Conservation (phyloP, 2,888 invertebrate species). For the Synergus umbraculus region DNA sequence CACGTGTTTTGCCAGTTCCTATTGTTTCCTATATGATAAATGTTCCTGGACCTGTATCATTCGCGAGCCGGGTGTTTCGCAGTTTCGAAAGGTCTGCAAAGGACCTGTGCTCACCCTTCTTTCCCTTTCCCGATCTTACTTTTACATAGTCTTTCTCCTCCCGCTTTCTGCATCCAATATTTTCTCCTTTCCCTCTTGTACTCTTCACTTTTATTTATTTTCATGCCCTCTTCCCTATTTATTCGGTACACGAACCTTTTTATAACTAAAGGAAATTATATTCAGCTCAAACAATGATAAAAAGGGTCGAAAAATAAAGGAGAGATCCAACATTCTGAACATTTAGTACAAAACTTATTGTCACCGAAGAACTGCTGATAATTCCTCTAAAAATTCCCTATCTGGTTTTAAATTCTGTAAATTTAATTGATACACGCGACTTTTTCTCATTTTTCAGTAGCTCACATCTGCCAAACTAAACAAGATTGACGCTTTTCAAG, state of each 20-base stretch:
- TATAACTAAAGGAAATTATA: conserved; percentile 6
- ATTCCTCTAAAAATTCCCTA: too few species aligned
- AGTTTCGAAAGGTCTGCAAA: conserved; percentile 51
- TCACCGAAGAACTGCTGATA: too few species aligned
- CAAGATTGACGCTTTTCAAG: neutral
- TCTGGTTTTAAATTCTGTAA: too few species aligned
- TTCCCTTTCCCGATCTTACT: neutral
- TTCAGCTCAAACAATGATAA: neutral
- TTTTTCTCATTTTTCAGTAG: neutral
- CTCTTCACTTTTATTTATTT: conserved; percentile 25
- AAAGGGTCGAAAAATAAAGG: neutral
- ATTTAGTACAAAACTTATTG: too few species aligned
- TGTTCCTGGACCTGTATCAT: conserved; percentile 57
- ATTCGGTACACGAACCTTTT: conserved; percentile 17
- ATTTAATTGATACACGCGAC: too few species aligned
- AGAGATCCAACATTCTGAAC: neutral
- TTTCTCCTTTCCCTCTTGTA: conserved; percentile 23
- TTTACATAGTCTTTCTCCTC: conserved; percentile 8
- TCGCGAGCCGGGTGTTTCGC: conserved; percentile 53
- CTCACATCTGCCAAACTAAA: conserved; percentile 1
- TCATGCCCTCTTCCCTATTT: conserved; percentile 3
- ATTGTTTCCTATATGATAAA: conserved; percentile 77
- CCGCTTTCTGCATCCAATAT: conserved; percentile 22
- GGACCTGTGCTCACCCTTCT: conserved; percentile 10
- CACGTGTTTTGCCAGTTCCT: conserved; percentile 77